Conservation (phyloP, 2,888 invertebrate species). For the Epinotia demarniana region DNA sequence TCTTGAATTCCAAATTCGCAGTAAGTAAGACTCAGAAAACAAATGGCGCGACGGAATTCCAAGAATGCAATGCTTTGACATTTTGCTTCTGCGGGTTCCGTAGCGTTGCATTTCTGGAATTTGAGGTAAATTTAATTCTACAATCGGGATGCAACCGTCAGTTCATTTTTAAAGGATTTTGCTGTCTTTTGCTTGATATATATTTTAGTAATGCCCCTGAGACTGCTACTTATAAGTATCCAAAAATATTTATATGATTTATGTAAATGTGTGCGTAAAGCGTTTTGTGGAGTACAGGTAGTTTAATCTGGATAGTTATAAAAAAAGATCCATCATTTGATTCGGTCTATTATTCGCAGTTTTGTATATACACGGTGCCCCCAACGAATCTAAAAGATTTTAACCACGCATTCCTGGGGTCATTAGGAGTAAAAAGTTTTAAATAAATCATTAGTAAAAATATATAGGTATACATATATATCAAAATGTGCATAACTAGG, state of each 20-base stretch:
- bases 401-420: too few relatives aligned
- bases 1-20: conserved; percentile 67
- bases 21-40: conserved; percentile 72
- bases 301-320: not conserved
- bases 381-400: too few relatives aligned
- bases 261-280: not conserved
- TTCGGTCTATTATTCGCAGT: not conserved
- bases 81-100: conserved; percentile 57
- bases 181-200: conserved; percentile 12
- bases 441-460: too few relatives aligned
- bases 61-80: conserved; percentile 72
- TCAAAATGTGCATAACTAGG: too few relatives aligned
- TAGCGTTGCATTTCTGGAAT: conserved; percentile 60
- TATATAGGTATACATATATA: too few relatives aligned
- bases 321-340: not conserved
- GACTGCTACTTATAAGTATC: not conserved
- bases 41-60: conserved; percentile 69
- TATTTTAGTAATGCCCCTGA: conserved; percentile 13
- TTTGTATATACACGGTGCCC: too few relatives aligned
- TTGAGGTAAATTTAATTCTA: conserved; percentile 62
- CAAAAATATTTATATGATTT: too few relatives aligned
- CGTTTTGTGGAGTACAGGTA: not conserved
- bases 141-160: conserved; percentile 52
- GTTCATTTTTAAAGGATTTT: conserved; percentile 31
- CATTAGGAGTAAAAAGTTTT: too few relatives aligned